These are phyloP conservation scores for Cranoglanis bouderius DNA, from an alignment of 2,113 vertebrate species.

Conservation along the genomic window DNA sequence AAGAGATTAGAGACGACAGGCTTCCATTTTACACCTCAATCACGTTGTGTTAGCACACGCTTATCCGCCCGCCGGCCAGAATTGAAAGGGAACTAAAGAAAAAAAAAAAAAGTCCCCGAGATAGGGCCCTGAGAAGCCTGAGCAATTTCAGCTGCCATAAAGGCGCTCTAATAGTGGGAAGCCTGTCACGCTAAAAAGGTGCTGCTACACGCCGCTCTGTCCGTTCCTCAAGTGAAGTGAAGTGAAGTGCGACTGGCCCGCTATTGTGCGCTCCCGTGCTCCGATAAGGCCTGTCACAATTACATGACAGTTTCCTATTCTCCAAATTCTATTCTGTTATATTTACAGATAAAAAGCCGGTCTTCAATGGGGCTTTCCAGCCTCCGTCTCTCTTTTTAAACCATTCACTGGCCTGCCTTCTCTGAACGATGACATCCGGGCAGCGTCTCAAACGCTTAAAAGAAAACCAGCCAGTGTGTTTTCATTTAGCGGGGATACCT, in stretches of 20 bases:
- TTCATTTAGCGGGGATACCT: not conserved
- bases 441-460: conserved; percentile 58
- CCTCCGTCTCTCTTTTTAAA: not conserved
- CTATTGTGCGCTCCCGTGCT: conserved; percentile 80
- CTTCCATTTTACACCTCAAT: conserved; percentile 98
- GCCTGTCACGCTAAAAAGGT: conserved; percentile 93
- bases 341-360: conserved; percentile 78
- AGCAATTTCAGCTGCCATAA: conserved; percentile 94
- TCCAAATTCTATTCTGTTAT: conserved; percentile 67
- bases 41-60: conserved; percentile 93
- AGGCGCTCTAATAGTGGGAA: conserved; percentile 88
- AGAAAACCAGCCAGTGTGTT: conserved; percentile 46
- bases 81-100: conserved; percentile 97
- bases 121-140: conserved; percentile 83
- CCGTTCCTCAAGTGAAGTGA: conserved; percentile 88
- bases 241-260: conserved; percentile 89
- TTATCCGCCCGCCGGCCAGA: conserved; percentile 92
- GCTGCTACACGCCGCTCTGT: conserved; percentile 84
- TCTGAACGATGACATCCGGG: conserved; percentile 4
- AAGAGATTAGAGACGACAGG: conserved; percentile 93
- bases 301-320: conserved; percentile 75
- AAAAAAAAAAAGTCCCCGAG: conserved; percentile 78
- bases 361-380: conserved; percentile 73
- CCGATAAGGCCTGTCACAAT: conserved; percentile 87
- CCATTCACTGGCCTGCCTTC: not conserved